Evolutionary conservation across 2,113 vertebrate genomes (phyloP).

Genomic region (Emydocephalus ijimae): DNA sequence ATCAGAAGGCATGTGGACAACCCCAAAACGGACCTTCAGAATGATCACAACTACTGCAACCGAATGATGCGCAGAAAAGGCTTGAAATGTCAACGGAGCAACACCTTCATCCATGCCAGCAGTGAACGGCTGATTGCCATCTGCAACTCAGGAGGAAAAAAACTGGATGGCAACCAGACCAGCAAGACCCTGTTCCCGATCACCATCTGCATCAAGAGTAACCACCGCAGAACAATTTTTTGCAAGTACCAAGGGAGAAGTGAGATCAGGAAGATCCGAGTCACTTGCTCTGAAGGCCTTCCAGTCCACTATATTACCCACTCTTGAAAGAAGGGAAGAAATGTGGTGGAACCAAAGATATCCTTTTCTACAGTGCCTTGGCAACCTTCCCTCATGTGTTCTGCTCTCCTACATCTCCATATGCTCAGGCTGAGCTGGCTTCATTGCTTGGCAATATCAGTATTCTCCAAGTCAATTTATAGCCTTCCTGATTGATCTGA

Average conservation of each 20-base stretch:
- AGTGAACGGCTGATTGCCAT: neutral
- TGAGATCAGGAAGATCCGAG: neutral
- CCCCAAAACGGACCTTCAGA: neutral
- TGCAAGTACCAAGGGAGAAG: constrained; percentile 1
- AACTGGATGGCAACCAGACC: neutral
- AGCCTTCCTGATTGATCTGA: neutral
- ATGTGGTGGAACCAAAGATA: neutral
- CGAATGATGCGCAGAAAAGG: neutral
- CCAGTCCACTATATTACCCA: constrained; percentile 4
- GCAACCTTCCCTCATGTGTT: too few species aligned
- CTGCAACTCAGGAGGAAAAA: neutral
- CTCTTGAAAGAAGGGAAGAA: neutral
- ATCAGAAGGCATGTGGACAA: neutral
- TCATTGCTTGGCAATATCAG: neutral
- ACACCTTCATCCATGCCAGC: neutral
- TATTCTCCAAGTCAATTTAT: neutral
- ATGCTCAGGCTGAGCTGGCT: neutral
- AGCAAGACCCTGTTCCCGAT: constrained; percentile 7
- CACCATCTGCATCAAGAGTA: neutral
- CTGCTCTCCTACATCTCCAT: neutral
- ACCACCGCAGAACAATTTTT: neutral
- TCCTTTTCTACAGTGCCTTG: neutral
- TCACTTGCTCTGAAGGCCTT: neutral
- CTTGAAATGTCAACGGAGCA: neutral
- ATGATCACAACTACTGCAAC: neutral